Percentiles rank a stretch among this genome's conserved stretches.
Conservation (phyloP, 1,140 invertebrate genomes). For the Nebria ingens region DNA sequence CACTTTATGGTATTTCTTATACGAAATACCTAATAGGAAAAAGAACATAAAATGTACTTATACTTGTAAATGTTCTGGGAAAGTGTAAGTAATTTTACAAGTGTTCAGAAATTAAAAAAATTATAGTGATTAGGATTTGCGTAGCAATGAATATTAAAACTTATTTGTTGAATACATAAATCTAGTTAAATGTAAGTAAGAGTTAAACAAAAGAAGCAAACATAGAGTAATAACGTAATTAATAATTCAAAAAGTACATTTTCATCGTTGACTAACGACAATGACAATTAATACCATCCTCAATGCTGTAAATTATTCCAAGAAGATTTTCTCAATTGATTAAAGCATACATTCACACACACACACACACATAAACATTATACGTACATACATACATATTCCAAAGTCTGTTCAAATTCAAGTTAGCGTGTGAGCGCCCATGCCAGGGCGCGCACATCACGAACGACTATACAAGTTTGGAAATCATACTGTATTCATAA, state of each 20-base stretch:
- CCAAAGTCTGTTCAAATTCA: not conserved
- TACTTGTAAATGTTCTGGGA: too few relatives aligned
- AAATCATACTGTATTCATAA: conserved; percentile 9
- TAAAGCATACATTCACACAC: not conserved
- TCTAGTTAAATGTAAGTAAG: not conserved
- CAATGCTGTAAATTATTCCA: conserved; percentile 4
- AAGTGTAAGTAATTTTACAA: too few relatives aligned
- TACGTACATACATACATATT: not conserved
- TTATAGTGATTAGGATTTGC: too few relatives aligned
- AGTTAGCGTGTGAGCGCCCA: not conserved
- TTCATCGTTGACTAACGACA: not conserved
- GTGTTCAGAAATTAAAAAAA: too few relatives aligned
- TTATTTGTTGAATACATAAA: too few relatives aligned
- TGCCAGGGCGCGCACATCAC: too few relatives aligned
- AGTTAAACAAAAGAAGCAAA: not conserved
- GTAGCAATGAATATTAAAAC: too few relatives aligned
- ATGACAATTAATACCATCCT: not conserved
- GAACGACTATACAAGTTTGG: conserved; percentile 3
- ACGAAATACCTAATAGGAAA: too few relatives aligned
- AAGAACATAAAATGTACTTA: too few relatives aligned
- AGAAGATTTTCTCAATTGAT: conserved; percentile 9
- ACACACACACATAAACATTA: not conserved
- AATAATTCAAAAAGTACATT: conserved; percentile 1
- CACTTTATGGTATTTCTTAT: too few relatives aligned
- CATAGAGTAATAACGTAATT: not conserved